Evolutionary conservation across 23 tunicate genomes (phyloP).

Genomic region (Diplosoma virens): DNA sequence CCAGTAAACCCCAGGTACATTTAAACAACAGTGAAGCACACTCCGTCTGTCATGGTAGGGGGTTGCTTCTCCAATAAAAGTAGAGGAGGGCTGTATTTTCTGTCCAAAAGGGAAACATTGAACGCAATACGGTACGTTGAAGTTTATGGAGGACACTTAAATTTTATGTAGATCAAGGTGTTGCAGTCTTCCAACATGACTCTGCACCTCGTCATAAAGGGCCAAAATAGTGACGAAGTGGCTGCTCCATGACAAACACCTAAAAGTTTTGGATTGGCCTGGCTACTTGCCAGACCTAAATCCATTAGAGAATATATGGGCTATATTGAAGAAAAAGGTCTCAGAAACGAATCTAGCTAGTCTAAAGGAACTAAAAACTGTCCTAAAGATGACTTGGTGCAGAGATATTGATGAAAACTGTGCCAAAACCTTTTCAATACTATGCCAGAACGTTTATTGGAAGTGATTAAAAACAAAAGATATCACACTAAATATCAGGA

Average conservation of each 20-base stretch:
- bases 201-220: background rate
- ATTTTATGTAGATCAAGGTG: background rate
- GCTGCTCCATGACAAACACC: background rate
- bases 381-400: background rate
- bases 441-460: background rate
- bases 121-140: background rate
- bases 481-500: background rate
- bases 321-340: background rate
- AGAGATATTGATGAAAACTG: background rate
- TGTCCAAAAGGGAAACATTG: background rate
- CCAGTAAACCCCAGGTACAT: background rate
- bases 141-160: background rate
- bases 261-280: background rate
- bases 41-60: background rate
- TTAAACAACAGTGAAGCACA: background rate
- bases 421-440: background rate
- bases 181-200: background rate
- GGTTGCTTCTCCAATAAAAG: background rate
- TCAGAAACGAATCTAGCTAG: background rate
- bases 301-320: background rate
- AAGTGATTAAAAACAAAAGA: background rate
- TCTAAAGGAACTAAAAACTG: background rate
- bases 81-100: background rate
- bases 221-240: background rate
- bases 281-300: no score